A percentile compares a stretch with the other conserved stretches of the same genome.
These are phyloP conservation scores for Caenorhabditis remanei DNA, from an alignment of 1,140 invertebrate species.

Conservation along the genomic window DNA sequence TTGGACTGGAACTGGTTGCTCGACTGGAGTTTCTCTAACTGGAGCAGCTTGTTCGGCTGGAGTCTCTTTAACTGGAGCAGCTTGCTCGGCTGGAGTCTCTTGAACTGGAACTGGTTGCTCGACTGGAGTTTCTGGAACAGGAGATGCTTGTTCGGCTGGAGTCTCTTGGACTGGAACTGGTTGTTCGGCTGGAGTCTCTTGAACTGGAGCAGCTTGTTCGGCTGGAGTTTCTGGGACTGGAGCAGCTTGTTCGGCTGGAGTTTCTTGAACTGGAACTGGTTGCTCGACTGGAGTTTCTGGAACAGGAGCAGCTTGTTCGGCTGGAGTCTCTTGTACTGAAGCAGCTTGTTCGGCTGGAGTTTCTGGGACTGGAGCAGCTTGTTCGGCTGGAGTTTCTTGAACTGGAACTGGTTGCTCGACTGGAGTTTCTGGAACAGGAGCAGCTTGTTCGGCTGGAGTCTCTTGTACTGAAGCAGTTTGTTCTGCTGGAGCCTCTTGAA, in stretches of 20 bases:
- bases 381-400: too few species aligned
- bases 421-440: too few species aligned
- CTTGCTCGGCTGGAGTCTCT: too few species aligned
- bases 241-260: not conserved
- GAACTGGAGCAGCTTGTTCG: not conserved
- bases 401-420: too few species aligned
- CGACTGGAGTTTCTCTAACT: not conserved
- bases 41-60: constrained; percentile 31
- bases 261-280: not conserved
- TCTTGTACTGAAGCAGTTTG: too few species aligned
- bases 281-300: not conserved
- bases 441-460: not conserved
- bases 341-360: too few species aligned
- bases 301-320: not conserved
- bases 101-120: too few species aligned
- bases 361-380: too few species aligned
- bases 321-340: too few species aligned
- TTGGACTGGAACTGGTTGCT: not conserved
- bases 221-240: not conserved
- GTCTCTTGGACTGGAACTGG: not conserved
- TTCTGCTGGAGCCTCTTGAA: not conserved
- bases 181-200: not conserved
- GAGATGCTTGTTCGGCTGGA: not conserved
- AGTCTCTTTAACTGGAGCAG: not conserved
- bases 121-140: too few species aligned